Evolutionary conservation across 2,797 vertebrate genomes (phyloP).

Genomic region (Anguilla marmorata): DNA sequence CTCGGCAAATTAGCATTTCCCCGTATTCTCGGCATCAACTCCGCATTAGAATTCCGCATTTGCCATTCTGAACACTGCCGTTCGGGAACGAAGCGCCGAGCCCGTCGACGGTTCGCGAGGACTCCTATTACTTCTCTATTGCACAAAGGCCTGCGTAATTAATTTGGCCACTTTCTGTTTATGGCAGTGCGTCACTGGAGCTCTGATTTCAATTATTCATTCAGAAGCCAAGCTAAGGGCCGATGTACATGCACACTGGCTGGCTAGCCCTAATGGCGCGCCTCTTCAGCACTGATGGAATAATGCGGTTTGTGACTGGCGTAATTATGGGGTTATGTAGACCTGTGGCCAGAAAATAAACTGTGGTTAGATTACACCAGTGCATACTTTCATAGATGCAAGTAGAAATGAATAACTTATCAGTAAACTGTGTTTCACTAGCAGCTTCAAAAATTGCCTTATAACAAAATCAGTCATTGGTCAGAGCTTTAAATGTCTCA

Average conservation of each 20-base stretch:
- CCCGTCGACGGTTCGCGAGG: conserved; percentile 66
- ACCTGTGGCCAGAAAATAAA: conserved; percentile 34
- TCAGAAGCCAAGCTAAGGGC: conserved; percentile 59
- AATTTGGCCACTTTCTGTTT: conserved; percentile 69
- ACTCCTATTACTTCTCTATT: conserved; percentile 67
- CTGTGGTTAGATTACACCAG: background rate
- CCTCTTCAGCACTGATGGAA: conserved; percentile 46
- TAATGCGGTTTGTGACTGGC: conserved; percentile 39
- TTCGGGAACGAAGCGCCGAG: conserved; percentile 64
- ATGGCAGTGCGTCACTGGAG: conserved; percentile 48
- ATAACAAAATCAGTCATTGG: background rate
- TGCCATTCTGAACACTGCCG: conserved; percentile 70
- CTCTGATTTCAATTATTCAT: conserved; percentile 61
- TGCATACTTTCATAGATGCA: background rate
- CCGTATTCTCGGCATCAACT: conserved; percentile 76
- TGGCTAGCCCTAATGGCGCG: conserved; percentile 42
- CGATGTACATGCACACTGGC: conserved; percentile 60
- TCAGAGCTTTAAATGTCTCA: background rate
- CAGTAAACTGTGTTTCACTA: background rate
- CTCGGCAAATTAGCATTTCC: conserved; percentile 77
- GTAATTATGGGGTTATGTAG: conserved; percentile 52
- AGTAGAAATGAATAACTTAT: background rate
- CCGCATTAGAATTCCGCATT: conserved; percentile 76
- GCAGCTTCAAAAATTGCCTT: background rate
- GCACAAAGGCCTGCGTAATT: conserved; percentile 69